Base-by-base conservation (phyloP, 2,797 vertebrate species). In the Delichon dasypus region DNA sequence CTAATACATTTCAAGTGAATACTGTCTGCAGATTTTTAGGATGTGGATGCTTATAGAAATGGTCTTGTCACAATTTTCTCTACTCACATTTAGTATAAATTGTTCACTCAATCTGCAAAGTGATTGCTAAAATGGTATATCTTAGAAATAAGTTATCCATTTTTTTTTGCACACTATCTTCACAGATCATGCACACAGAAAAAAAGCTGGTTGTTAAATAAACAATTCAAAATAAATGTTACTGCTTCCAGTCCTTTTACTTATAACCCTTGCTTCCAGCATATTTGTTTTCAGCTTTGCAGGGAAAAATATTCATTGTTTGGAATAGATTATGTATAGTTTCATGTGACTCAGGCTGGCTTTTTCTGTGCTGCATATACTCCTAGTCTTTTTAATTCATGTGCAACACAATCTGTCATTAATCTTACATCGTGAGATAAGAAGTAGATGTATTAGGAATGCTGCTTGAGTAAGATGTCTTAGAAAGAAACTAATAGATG, bases 361-460 rank as follows among this genome's bases (percentile, higher is more conserved):
- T 93, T 70, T 74, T 72, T 85, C 6, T 57, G 67, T 67, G 27
- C 18, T 83, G 54, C 17, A 44, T 64, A 55, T 66, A 78, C 14
- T 71, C 16, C 65, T 23, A 64, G 20, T 30, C 23, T 88, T 90
- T 82, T 77, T 23, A 85, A 75, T 79, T 92, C 68, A 77, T n/a
- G 34, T 90, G 77, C 70, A 96, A 93, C 71, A 57, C 61, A 90
- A 51, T 78, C 61, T 89, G 30, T 48, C 83, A 78, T 95, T 95
- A 95, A 92, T 93, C 61, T 91, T 91, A 84, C 30, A 60, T 68
- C 4, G 14, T 7, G 51, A 93, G 94, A 86, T 92, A 96, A 93
- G 68, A 88, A 90, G 53, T 21, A 82, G 51, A 87, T 17, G 10
- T 26, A 68, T 91, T 73, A 54, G 38, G 36, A 84, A 94, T 90